Evolutionary conservation across 1,140 invertebrate genomes (phyloP).

Genomic region (Calephelis virginiensis): DNA sequence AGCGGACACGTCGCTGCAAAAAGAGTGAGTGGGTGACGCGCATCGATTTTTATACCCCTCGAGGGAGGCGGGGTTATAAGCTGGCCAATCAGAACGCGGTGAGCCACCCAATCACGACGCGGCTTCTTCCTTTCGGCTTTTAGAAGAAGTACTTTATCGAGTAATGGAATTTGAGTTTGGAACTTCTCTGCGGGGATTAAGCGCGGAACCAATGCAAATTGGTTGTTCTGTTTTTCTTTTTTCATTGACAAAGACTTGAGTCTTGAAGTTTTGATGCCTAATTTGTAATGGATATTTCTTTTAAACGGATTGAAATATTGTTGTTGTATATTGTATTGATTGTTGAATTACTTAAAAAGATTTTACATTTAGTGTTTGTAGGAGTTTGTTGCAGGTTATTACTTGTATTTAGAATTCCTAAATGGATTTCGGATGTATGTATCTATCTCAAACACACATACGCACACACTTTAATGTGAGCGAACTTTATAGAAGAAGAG

Average conservation of each 20-base stretch:
- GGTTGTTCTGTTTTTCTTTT: constrained; percentile 48
- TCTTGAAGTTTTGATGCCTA: constrained; percentile 13
- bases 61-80: constrained; percentile 64
- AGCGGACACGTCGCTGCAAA: constrained; percentile 58
- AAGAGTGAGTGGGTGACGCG: constrained; percentile 52
- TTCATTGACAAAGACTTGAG: constrained; percentile 43
- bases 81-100: constrained; percentile 66
- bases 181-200: constrained; percentile 64
- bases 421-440: too few relatives aligned
- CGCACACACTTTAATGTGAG: too few relatives aligned
- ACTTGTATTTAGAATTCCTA: too few relatives aligned
- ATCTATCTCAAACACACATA: too few relatives aligned
- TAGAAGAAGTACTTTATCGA: constrained; percentile 61
- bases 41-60: constrained; percentile 75
- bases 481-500: too few relatives aligned
- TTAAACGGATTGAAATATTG: not conserved
- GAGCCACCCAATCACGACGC: constrained; percentile 67
- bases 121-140: constrained; percentile 64
- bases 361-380: too few relatives aligned
- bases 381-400: too few relatives aligned
- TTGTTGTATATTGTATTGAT: too few relatives aligned
- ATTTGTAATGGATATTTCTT: constrained; percentile 14
- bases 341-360: too few relatives aligned
- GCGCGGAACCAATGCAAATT: constrained; percentile 60
- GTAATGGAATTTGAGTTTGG: constrained; percentile 75